A percentile compares a stretch with the other conserved stretches of the same genome.
These are phyloP conservation scores for Ormyrus nitidulus DNA, from an alignment of 2,888 invertebrate genomes.

Conservation along the genomic window DNA sequence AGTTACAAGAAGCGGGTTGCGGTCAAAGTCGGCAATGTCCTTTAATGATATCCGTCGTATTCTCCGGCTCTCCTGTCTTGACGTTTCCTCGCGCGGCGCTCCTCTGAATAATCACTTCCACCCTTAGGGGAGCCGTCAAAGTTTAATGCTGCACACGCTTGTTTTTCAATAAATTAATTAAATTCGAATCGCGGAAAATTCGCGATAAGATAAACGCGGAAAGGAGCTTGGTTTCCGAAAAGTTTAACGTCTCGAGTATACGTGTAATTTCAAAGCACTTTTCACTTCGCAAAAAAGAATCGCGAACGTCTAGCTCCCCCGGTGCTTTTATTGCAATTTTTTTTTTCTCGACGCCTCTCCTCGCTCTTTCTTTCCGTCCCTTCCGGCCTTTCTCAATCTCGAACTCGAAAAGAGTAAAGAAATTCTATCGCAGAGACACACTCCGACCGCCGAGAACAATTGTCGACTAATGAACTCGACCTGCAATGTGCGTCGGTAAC, in stretches of 20 bases:
- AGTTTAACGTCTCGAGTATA: background rate
- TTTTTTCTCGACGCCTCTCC: background rate
- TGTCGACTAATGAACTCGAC: constrained; percentile 68
- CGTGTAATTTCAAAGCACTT: constrained; percentile 4
- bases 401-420: constrained; percentile 14
- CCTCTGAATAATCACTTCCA: constrained; percentile 8
- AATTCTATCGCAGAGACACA: constrained; percentile 58
- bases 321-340: background rate
- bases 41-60: constrained; percentile 62
- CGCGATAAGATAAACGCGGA: too few species aligned
- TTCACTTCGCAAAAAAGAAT: constrained; percentile 32
- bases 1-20: constrained; percentile 52
- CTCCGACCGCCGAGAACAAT: constrained; percentile 66
- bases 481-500: constrained; percentile 42
- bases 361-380: constrained; percentile 1
- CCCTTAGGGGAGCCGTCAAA: constrained; percentile 16
- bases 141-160: background rate
- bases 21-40: constrained; percentile 63
- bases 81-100: constrained; percentile 1
- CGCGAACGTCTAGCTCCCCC: background rate
- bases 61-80: constrained; percentile 37
- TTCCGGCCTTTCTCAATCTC: constrained; percentile 18
- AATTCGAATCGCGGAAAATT: too few species aligned
- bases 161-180: too few species aligned
- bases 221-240: too few species aligned